Base-by-base conservation (phyloP, 2,888 invertebrate genomes). In the Acleris emargana region DNA sequence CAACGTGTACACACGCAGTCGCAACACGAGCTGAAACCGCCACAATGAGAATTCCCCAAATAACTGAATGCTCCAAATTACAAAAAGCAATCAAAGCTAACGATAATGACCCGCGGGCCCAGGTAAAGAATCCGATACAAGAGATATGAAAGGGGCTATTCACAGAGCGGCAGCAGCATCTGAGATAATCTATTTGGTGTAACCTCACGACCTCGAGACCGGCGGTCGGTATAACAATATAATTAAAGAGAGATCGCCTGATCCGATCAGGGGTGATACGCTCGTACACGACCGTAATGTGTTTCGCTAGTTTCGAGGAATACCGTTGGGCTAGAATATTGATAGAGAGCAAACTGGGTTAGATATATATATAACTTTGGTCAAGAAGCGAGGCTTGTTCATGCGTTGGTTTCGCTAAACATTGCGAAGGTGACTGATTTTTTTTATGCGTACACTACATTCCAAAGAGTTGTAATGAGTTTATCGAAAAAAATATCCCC, bases 141-240 rank as follows among this genome's bases (percentile, higher is more conserved):
- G 51, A 73, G 87, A 87, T 87, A 86, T 86, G 87, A 87, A 84
- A 86, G 82, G 77, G 79, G 74, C 79, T 79, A 82, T 80, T 82
- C 80, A 81, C 80, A 79, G 76, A 85, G 85, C 88, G 84, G 87
- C 86, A 87, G 86, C 87, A 77, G 78, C 85, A 82, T 86, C 86
- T 83, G 75, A 89, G 91, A 91, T 91, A 90, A 91, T 91, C 91
- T 91, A 89, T 91, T 91, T 90, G 85, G 86, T 87, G 79, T 91
- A 89, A 92, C 91, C 92, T 87, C 91, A 86, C 91, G 92, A 92
- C 91, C 91, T 86, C 86, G 81, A 78, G 78, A 76, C 74, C 72
- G 79, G 76, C 80, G 79, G 81, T 79, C 83, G 83, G 77, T 82
- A 86, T 89, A 88, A 92, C 91, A 90, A 91, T 91, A 91, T 92